phyloP scores from a whole-genome alignment of 1,140 invertebrate genomes.

The Cecropterus lyciades region DNA sequence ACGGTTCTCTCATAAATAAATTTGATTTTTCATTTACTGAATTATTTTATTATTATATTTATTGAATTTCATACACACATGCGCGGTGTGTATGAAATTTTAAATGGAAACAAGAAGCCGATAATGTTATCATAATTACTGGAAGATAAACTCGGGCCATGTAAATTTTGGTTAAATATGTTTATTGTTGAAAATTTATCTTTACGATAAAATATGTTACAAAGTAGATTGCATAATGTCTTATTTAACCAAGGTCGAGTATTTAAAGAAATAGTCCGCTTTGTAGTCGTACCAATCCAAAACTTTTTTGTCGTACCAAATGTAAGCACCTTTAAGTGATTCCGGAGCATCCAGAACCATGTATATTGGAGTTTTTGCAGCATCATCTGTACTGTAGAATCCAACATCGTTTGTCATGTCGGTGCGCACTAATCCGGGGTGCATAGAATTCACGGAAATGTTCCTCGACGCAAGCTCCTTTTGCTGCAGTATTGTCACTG shows the following conservation, averaged over 20 bases:
- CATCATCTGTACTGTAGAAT: constrained; percentile 86
- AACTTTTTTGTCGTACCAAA: constrained; percentile 71
- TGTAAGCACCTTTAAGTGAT: constrained; percentile 68
- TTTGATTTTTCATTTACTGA: too few species aligned
- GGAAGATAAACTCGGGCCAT: too few species aligned
- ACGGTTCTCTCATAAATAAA: too few species aligned
- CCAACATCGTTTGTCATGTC: constrained; percentile 89
- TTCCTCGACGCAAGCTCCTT: constrained; percentile 84
- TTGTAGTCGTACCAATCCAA: constrained; percentile 72
- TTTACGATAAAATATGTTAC: too few species aligned
- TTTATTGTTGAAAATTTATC: too few species aligned
- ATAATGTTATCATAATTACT: too few species aligned
- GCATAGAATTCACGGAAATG: constrained; percentile 88
- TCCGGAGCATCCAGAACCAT: constrained; percentile 66
- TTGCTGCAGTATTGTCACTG: constrained; percentile 87
- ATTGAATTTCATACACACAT: too few species aligned
- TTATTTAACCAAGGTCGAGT: constrained; percentile 10
- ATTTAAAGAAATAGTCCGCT: constrained; percentile 60
- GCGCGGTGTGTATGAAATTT: too few species aligned
- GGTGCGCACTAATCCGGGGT: constrained; percentile 88
- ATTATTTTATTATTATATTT: too few species aligned
- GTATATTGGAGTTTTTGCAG: constrained; percentile 72
- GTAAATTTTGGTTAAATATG: too few species aligned
- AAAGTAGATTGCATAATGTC: too few species aligned
- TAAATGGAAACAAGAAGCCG: too few species aligned